phyloP scores from a whole-genome alignment of 1,140 invertebrate species.

The Agrypnia vestita region DNA sequence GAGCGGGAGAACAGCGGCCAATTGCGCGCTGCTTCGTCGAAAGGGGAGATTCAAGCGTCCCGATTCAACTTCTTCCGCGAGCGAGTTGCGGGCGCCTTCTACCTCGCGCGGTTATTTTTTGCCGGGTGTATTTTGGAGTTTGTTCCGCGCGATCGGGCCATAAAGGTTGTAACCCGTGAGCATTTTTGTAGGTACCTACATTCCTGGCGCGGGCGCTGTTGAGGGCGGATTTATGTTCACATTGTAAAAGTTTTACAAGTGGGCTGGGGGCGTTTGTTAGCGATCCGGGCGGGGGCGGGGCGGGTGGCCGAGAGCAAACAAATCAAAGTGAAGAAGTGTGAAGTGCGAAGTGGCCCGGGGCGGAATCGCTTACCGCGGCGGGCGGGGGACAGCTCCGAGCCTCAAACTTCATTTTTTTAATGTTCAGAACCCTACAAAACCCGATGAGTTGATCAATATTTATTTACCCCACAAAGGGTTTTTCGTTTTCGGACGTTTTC shows the following conservation, averaged over 20 bases:
- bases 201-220: conserved; percentile 58
- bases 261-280: conserved; percentile 58
- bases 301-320: conserved; percentile 57
- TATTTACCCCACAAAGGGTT: too few species aligned
- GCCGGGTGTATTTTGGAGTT: conserved; percentile 1
- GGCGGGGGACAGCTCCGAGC: too few species aligned
- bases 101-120: conserved; percentile 6
- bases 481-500: too few species aligned
- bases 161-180: conserved; percentile 55
- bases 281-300: conserved; percentile 43
- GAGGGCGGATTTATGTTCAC: conserved; percentile 61
- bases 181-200: conserved; percentile 52
- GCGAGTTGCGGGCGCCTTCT: not conserved
- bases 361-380: conserved; percentile 55
- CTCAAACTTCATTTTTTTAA: too few species aligned
- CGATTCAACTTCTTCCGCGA: not conserved
- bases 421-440: too few species aligned
- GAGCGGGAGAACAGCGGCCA: not conserved
- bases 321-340: conserved; percentile 62
- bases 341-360: conserved; percentile 60
- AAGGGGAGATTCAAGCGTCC: not conserved
- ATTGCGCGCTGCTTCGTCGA: not conserved
- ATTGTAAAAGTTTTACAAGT: conserved; percentile 62
- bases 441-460: too few species aligned
- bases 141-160: conserved; percentile 17